Evolutionary conservation across 2,888 invertebrate species (phyloP).

Genomic region (Ectemnius cavifrons): DNA sequence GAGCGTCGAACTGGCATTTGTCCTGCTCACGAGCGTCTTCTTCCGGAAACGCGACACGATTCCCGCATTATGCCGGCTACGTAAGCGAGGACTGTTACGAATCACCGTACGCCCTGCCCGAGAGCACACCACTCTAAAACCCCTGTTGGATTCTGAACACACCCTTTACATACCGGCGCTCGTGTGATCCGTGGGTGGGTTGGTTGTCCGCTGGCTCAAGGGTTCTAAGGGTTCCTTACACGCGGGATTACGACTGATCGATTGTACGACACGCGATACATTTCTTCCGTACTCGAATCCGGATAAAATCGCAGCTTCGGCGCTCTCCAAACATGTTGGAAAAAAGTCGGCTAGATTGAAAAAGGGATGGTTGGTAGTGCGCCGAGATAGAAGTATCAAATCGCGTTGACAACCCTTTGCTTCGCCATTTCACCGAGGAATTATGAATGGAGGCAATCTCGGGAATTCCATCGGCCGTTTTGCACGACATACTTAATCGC

Average conservation of each 20-base stretch:
- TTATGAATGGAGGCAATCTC: slow-evolving; percentile 46
- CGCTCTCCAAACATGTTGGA: too few species aligned
- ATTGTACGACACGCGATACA: slow-evolving; percentile 61
- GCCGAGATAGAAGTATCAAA: not conserved
- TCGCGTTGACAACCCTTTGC: not conserved
- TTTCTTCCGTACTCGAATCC: slow-evolving; percentile 32
- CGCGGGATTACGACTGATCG: slow-evolving; percentile 64
- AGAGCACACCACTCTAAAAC: slow-evolving; percentile 60
- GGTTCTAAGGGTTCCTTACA: slow-evolving; percentile 48
- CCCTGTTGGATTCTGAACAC: slow-evolving; percentile 63
- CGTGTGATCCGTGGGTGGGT: slow-evolving; percentile 56
- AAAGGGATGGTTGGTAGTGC: not conserved
- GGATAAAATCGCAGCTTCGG: not conserved
- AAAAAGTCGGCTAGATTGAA: not conserved
- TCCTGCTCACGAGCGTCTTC: slow-evolving; percentile 32
- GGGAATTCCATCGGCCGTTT: slow-evolving; percentile 24
- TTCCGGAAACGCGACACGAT: slow-evolving; percentile 69
- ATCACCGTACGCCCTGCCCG: slow-evolving; percentile 54
- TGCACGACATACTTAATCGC: slow-evolving; percentile 52
- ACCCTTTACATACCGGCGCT: slow-evolving; percentile 62
- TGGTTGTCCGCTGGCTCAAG: slow-evolving; percentile 35
- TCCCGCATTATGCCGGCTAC: slow-evolving; percentile 71
- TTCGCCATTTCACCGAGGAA: slow-evolving; percentile 25
- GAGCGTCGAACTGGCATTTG: slow-evolving; percentile 39
- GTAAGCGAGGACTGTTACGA: slow-evolving; percentile 69